phyloP scores from a whole-genome alignment of 1,140 invertebrate genomes.

The Lepidurus packardi region DNA sequence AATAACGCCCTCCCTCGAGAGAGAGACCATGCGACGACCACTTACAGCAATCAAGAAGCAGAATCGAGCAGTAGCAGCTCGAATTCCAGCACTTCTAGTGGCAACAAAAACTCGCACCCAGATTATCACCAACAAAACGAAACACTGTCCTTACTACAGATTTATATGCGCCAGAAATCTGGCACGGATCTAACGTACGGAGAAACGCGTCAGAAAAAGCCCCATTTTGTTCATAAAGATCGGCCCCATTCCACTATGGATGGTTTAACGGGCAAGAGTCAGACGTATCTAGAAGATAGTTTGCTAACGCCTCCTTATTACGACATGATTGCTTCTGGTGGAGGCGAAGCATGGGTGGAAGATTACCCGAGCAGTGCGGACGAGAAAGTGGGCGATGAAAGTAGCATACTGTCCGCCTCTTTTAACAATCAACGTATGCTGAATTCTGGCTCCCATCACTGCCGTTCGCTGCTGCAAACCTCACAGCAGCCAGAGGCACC shows the following conservation, averaged over 20 bases:
- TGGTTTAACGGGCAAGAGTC: neutral
- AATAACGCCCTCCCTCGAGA: slow-evolving; percentile 22
- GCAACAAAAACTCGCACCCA: slow-evolving; percentile 17
- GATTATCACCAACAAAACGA: neutral
- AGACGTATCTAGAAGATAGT: slow-evolving; percentile 13
- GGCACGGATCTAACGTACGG: slow-evolving; percentile 20
- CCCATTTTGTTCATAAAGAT: neutral
- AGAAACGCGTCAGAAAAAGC: slow-evolving; percentile 25
- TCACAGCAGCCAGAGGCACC: neutral
- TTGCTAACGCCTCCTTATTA: slow-evolving; percentile 17
- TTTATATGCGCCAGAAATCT: slow-evolving; percentile 35
- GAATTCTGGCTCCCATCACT: slow-evolving; percentile 5
- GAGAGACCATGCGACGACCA: slow-evolving; percentile 21
- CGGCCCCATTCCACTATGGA: neutral
- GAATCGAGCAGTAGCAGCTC: slow-evolving; percentile 16
- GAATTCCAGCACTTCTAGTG: slow-evolving; percentile 20
- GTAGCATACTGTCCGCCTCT: neutral
- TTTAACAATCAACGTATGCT: neutral
- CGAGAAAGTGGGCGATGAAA: slow-evolving; percentile 30
- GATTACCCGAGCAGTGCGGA: slow-evolving; percentile 36
- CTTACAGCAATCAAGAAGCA: slow-evolving; percentile 24
- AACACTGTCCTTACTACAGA: slow-evolving; percentile 32
- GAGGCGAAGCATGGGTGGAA: slow-evolving; percentile 34
- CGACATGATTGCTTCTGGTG: slow-evolving; percentile 32
- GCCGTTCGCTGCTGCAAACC: neutral